These are phyloP conservation scores for Caenorhabditis remanei DNA, from an alignment of 1,140 invertebrate genomes.

Conservation along the genomic window DNA sequence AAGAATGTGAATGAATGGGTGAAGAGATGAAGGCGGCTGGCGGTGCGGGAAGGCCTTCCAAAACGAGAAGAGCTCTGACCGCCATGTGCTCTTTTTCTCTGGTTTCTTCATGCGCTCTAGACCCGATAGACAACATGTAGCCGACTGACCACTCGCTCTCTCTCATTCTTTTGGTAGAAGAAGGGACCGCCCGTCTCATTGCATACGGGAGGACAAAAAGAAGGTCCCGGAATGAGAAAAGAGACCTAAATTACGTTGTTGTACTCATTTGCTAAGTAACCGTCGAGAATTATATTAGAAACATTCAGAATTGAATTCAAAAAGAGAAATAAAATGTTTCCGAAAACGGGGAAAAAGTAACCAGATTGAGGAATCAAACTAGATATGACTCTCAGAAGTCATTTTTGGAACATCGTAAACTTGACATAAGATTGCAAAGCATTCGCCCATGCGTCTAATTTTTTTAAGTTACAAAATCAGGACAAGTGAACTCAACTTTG, in stretches of 20 bases:
- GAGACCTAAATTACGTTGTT: constrained; percentile 30
- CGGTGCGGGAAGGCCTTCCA: not conserved
- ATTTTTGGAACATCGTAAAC: no score
- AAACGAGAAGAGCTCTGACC: constrained; percentile 33
- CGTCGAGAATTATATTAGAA: not conserved
- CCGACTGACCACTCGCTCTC: constrained; percentile 37
- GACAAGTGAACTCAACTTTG: no score
- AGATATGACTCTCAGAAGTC: no score
- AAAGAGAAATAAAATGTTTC: not conserved
- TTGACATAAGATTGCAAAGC: no score
- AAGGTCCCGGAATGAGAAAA: not conserved
- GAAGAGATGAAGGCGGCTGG: constrained; percentile 44
- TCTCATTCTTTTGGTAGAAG: constrained; percentile 41
- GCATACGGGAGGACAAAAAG: constrained; percentile 23
- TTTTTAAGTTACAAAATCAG: no score
- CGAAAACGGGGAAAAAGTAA: not conserved
- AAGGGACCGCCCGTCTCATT: constrained; percentile 31
- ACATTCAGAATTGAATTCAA: not conserved
- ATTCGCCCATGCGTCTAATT: no score
- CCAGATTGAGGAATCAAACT: no score
- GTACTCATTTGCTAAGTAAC: constrained; percentile 50
- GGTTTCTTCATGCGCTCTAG: not conserved
- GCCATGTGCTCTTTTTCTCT: constrained; percentile 56
- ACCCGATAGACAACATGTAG: constrained; percentile 28
- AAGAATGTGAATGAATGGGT: constrained; percentile 55